A percentile compares a stretch with the other conserved stretches of the same genome.
Conservation (phyloP, 1,140 invertebrate genomes). For the Drosophila biarmipes region DNA sequence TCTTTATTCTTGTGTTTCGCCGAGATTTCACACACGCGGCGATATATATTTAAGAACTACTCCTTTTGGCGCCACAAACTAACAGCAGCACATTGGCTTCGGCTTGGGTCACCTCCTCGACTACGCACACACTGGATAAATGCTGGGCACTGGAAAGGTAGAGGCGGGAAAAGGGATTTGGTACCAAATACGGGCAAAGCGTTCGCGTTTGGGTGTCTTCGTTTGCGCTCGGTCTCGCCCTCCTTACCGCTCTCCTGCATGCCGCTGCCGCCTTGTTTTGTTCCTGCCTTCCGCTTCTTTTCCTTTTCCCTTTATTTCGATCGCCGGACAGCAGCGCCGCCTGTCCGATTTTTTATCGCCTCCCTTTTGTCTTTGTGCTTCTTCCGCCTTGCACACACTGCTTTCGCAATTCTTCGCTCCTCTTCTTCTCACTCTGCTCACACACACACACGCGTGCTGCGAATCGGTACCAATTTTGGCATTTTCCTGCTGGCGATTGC, state of each 20-base stretch:
- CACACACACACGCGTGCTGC: constrained; percentile 45
- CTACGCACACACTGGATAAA: not conserved
- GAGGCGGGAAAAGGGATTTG: constrained; percentile 35
- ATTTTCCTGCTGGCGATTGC: constrained; percentile 12
- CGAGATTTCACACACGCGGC: constrained; percentile 20
- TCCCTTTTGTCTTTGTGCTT: constrained; percentile 41
- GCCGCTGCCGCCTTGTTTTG: constrained; percentile 14
- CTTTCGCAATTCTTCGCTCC: constrained; percentile 62
- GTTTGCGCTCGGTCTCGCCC: not conserved
- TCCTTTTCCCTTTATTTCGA: not conserved
- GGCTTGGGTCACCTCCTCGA: not conserved
- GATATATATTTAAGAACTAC: constrained; percentile 9
- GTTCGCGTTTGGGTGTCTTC: constrained; percentile 4
- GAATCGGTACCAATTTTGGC: constrained; percentile 23
- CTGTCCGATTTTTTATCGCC: constrained; percentile 47
- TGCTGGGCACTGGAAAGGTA: constrained; percentile 14
- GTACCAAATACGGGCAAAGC: constrained; percentile 39
- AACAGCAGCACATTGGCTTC: not conserved
- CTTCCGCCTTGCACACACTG: constrained; percentile 38
- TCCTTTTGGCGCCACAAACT: constrained; percentile 23
- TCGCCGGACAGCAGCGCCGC: constrained; percentile 24
- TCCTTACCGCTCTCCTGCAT: constrained; percentile 23
- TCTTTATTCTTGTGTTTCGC: not conserved
- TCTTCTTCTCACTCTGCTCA: constrained; percentile 38
- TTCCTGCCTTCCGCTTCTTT: not conserved